These are phyloP conservation scores for Dicrurus megarhynchus DNA, from an alignment of 2,113 vertebrate species.

Conservation along the genomic window DNA sequence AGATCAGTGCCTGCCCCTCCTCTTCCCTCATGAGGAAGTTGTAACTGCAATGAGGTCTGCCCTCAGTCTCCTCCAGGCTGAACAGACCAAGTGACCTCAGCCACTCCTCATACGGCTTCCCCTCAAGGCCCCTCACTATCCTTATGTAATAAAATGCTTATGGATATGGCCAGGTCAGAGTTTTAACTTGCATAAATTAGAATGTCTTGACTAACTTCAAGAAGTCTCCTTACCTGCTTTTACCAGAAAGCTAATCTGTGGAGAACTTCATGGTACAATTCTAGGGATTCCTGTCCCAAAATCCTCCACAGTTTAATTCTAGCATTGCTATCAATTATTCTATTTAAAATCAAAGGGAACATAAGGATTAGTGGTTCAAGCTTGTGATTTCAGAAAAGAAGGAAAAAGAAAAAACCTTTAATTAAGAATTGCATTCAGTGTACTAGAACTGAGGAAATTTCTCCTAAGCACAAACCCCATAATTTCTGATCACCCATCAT, in stretches of 20 bases:
- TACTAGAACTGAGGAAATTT: neutral
- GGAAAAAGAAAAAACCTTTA: neutral
- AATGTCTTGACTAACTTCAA: neutral
- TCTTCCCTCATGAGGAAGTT: neutral
- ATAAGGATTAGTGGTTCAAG: neutral
- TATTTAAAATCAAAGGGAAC: neutral
- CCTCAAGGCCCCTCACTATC: rapidly evolving
- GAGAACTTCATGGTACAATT: neutral
- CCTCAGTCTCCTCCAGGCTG: neutral
- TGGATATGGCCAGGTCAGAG: neutral
- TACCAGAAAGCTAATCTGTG: neutral
- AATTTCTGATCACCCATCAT: neutral
- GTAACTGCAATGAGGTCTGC: neutral
- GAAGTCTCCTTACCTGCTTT: neutral
- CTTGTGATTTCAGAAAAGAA: neutral
- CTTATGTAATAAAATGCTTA: neutral
- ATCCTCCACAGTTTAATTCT: neutral
- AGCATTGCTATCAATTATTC: neutral
- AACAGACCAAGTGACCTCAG: neutral
- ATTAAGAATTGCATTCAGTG: neutral
- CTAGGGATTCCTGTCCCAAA: neutral
- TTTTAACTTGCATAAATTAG: neutral
- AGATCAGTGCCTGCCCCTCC: neutral
- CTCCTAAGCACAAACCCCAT: neutral
- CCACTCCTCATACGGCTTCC: rapidly evolving